phyloP scores from a whole-genome alignment of 2,888 invertebrate species.

The Acleris holmiana region DNA sequence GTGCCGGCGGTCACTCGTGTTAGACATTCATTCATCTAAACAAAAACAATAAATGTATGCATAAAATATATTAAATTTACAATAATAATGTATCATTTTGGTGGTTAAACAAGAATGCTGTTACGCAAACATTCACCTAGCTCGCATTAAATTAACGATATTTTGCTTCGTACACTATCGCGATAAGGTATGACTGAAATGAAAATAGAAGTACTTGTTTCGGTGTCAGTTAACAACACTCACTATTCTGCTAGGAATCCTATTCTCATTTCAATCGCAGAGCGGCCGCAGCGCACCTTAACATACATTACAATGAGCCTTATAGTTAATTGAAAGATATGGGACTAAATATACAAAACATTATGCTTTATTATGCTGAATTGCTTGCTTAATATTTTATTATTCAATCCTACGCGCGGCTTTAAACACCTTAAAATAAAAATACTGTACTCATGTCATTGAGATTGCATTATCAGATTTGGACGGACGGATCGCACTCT shows the following conservation, averaged over 20 bases:
- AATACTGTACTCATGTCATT: conserved; percentile 23
- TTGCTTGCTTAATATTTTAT: conserved; percentile 10
- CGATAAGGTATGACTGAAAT: conserved; percentile 67
- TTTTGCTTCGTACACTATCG: conserved; percentile 16
- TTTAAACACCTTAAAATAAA: conserved; percentile 16
- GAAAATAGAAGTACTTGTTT: conserved; percentile 74
- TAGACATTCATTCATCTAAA: conserved; percentile 22
- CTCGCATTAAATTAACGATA: conserved; percentile 33
- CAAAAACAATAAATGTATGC: conserved; percentile 16
- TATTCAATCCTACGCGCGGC: conserved; percentile 18
- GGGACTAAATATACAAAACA: conserved; percentile 23
- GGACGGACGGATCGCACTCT: conserved; percentile 49
- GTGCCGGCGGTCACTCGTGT: conserved; percentile 15
- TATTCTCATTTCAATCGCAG: conserved; percentile 78
- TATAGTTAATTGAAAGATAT: conserved; percentile 14
- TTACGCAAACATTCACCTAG: conserved; percentile 38
- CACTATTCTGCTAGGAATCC: conserved; percentile 57
- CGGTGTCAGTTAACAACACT: conserved; percentile 37
- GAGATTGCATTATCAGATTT: conserved; percentile 47
- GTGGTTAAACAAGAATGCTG: conserved; percentile 46
- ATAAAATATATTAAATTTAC: conserved; percentile 36
- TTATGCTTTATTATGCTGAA: conserved; percentile 13
- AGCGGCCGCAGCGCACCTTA: conserved; percentile 14
- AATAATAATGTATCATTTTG: conserved; percentile 44
- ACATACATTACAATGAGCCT: not conserved